These are phyloP conservation scores for Aphaenogaster rudis DNA, from an alignment of 1,140 invertebrate genomes.

Conservation along the genomic window DNA sequence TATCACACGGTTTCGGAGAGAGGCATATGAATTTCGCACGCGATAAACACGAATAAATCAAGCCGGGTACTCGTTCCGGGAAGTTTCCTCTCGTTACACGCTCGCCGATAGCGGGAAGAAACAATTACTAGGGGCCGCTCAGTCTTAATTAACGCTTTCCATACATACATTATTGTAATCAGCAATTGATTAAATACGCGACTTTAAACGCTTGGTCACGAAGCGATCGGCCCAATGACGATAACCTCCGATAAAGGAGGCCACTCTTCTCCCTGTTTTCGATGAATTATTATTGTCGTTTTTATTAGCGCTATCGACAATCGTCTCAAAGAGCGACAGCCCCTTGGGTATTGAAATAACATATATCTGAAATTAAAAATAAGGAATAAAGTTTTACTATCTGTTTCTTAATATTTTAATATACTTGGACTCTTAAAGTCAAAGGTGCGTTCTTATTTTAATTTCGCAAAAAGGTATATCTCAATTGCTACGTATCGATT, in stretches of 20 bases:
- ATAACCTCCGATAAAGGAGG: conserved; percentile 67
- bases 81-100: conserved; percentile 50
- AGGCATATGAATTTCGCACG: conserved; percentile 29
- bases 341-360: not conserved
- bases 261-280: not conserved
- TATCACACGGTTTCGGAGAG: conserved; percentile 21
- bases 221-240: conserved; percentile 23
- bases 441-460: not conserved
- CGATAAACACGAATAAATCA: conserved; percentile 38
- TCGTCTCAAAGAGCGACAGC: not conserved
- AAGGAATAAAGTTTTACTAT: conserved; percentile 4
- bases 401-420: not conserved
- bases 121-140: conserved; percentile 52
- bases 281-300: conserved; percentile 35
- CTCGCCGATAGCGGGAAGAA: conserved; percentile 36
- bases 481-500: not conserved
- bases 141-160: conserved; percentile 59
- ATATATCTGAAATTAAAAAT: not conserved
- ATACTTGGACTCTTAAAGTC: not conserved
- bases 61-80: conserved; percentile 21
- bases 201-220: conserved; percentile 57
- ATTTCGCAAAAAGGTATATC: not conserved
- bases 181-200: conserved; percentile 60
- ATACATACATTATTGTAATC: conserved; percentile 58
- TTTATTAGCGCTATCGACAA: not conserved